Evolutionary conservation across 2,113 vertebrate species (phyloP), one percentile per base, ranked within the genome.

Genomic region (Psittacula cyanocephala): DNA sequence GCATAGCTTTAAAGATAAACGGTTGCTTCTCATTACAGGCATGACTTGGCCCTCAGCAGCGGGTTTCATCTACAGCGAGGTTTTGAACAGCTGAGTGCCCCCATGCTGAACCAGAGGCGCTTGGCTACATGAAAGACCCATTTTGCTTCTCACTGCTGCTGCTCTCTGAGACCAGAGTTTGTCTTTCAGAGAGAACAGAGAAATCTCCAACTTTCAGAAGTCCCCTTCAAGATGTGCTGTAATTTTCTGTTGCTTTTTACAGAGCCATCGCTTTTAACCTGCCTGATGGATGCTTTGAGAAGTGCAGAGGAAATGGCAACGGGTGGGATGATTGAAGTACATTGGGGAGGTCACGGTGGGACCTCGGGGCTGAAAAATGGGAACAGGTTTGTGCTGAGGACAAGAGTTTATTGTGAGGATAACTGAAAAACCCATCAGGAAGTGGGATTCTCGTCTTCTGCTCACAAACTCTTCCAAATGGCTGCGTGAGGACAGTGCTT

Each of bases 11-110:
- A 81, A 79, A 96, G 65, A 62, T 22, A 68, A 93, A 78, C 17
- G 12, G 19, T 44, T 55, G 17, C 13, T 91, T 52, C 59, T 85
- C 10, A 3, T 74, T 53, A 43, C 12, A 41, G 86, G 13, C 63
- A 41, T 39, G 80, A 50, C 55, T 49, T 53, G 62, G 81, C 81
- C 82, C 57, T 84, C 59, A 44, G 81, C 62, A 75, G 67, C 5
- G 3, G 22, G 4, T 92, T 89, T 97, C 47, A 94, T 93, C 94
- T 95, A 92, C 72, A 96, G 80, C 81, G 82, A 92, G 76, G 92
- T 89, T 96, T 96, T 91, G 96, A 94, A 96, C 88, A 95, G 96
- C 95, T 95, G 89, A 97, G 91, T 55, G 46, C 50, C 78, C 69
- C 49, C 46, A 14, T 33, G 88, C 78, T 86, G 95, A 62, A 92